Evolutionary conservation across 2,888 invertebrate genomes (phyloP), one percentile per base, ranked within the genome.

Genomic region (Osmoderma eremita): DNA sequence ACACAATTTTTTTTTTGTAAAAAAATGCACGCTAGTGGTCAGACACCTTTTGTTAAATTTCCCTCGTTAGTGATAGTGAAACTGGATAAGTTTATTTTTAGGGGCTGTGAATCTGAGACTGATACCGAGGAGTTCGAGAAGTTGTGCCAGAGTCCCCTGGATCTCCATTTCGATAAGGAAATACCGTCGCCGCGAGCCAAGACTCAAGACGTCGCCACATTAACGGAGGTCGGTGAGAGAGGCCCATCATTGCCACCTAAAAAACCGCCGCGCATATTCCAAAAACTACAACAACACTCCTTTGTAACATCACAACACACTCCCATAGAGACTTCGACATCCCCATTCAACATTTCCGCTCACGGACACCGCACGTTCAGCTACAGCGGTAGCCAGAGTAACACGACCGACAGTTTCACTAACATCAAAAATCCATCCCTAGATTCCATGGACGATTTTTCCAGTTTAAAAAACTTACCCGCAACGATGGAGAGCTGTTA

Each of bases 61-160:
- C 42, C 6, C 6, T 6, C 17, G 5, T 39, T 39, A 39, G 39
- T 49, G 17, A 45, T 49, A 42, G 17, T 12, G 50, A 22, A 17
- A 67, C 3, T 30, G 30, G 30, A 30, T 10, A 30, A 30, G 30
- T 30, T 30, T 62, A 24, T 22, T 53, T 63, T 41, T 63, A 92
- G 92, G 78, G 91, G 89, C 70, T 90, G 90, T 78, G 93, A 92
- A 78, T 93, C 92, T 0, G 92, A 92, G 82, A 90, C 91, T 0
- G 93, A 93, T 77, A 90, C 90, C 0, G 92, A 92, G 75, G 93
- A 92, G 77, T 93, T 93, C 82, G 93, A 93, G 82, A 91, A 90
- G 78, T 88, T 93, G 6, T 86, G 88, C 13, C 90, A 89, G 79
- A 87, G 86, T 77, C 86, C 85, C 5, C 80, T 84, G 69, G 84